Conservation (phyloP, 2,888 invertebrate species). For the Apodemia hepburni region DNA sequence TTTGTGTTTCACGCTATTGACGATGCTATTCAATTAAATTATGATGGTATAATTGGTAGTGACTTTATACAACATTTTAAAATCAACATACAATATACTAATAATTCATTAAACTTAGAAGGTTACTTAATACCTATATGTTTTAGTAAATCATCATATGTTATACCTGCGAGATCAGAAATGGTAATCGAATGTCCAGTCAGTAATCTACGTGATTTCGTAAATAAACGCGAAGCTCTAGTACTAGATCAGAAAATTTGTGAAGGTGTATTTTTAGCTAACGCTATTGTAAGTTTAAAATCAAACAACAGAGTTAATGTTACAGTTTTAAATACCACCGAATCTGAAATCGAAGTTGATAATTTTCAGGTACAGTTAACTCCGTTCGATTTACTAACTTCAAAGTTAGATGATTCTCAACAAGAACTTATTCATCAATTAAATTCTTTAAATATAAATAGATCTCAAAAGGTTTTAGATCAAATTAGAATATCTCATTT, state of each 20-base stretch:
- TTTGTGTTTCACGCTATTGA: conserved; percentile 8
- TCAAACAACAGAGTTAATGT: conserved; percentile 28
- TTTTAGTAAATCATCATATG: conserved; percentile 16
- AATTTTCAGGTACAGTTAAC: conserved; percentile 19
- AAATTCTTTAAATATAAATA: conserved; percentile 3
- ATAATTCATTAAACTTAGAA: conserved; percentile 6
- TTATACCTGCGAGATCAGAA: conserved; percentile 22
- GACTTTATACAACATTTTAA: conserved; percentile 10
- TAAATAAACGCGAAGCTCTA: conserved; percentile 19
- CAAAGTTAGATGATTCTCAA: neutral
- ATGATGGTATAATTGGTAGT: conserved; percentile 15
- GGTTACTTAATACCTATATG: conserved; percentile 9
- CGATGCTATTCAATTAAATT: conserved; percentile 7
- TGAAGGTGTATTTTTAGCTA: conserved; percentile 26
- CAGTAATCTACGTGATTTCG: conserved; percentile 16
- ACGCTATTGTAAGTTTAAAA: conserved; percentile 28
- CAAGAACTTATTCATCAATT: neutral
- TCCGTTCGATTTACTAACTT: neutral
- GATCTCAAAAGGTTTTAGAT: conserved; percentile 3
- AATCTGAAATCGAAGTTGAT: conserved; percentile 22
- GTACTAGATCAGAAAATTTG: conserved; percentile 24
- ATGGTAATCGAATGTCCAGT: conserved; percentile 19
- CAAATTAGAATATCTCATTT: conserved; percentile 14
- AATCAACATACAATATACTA: conserved; percentile 6
- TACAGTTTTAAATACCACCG: conserved; percentile 28